These are phyloP conservation scores for Labeo catla DNA, from an alignment of 2,113 vertebrate genomes.

Conservation along the genomic window DNA sequence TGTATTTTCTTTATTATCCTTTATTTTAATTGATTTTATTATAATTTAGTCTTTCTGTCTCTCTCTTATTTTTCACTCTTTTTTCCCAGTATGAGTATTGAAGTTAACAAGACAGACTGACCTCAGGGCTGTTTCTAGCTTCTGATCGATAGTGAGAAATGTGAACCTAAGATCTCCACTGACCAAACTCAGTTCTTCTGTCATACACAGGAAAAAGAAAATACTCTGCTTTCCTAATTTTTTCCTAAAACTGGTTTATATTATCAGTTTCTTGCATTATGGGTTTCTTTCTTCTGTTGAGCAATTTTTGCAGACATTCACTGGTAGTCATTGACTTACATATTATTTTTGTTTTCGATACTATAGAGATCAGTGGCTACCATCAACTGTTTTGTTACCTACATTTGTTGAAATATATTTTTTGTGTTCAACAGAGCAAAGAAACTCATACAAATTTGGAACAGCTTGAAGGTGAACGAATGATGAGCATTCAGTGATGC, in stretches of 20 bases:
- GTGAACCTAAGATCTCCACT: neutral
- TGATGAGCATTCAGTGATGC: neutral
- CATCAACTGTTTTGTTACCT: neutral
- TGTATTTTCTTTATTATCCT: neutral
- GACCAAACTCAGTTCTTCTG: constrained; percentile 28
- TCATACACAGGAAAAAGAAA: neutral
- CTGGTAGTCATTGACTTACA: no score
- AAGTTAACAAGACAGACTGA: neutral
- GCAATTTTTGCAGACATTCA: no score
- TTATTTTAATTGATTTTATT: neutral
- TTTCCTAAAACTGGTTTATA: neutral
- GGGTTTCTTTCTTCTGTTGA: no score
- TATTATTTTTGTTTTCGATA: neutral
- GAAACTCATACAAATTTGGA: neutral
- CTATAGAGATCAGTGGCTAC: neutral
- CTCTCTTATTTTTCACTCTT: neutral
- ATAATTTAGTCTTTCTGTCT: neutral
- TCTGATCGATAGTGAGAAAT: neutral
- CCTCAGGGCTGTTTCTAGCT: neutral
- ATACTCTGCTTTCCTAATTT: neutral
- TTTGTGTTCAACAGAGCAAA: neutral
- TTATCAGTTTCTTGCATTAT: no score
- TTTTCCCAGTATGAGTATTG: neutral
- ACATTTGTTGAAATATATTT: neutral
- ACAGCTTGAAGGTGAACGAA: neutral